These are phyloP conservation scores for Drosophila arawakana DNA, from an alignment of 1,140 invertebrate species.

Conservation along the genomic window DNA sequence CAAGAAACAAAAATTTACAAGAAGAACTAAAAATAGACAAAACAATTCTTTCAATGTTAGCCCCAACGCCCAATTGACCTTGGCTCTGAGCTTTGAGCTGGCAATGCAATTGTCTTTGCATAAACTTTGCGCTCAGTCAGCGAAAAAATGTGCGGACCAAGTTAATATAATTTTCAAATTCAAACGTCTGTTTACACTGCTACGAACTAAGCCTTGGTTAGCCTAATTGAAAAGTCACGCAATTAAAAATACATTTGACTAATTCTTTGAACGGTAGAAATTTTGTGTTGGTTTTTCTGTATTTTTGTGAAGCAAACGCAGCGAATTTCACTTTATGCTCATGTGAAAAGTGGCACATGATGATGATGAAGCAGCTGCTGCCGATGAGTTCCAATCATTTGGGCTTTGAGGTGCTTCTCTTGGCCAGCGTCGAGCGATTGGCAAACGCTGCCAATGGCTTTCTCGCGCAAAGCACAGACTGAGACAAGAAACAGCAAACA, in stretches of 20 bases:
- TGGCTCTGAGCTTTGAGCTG: slow-evolving; percentile 33
- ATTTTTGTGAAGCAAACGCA: slow-evolving; percentile 34
- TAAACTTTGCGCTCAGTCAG: slow-evolving; percentile 30
- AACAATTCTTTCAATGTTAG: slow-evolving; percentile 67
- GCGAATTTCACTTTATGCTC: slow-evolving; percentile 77
- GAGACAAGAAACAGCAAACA: slow-evolving; percentile 14
- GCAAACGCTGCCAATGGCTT: slow-evolving; percentile 69
- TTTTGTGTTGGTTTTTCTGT: slow-evolving; percentile 16
- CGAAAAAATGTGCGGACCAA: slow-evolving; percentile 5
- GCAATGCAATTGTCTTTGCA: slow-evolving; percentile 28
- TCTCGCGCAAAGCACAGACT: slow-evolving; percentile 48
- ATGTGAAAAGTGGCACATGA: slow-evolving; percentile 80
- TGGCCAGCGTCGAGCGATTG: slow-evolving; percentile 54
- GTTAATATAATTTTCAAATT: background rate
- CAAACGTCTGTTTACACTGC: slow-evolving; percentile 17
- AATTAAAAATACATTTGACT: slow-evolving; percentile 38
- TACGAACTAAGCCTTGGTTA: slow-evolving; percentile 13
- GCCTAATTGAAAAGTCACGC: slow-evolving; percentile 39
- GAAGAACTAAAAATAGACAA: background rate
- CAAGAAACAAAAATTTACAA: slow-evolving; percentile 21
- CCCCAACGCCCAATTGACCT: slow-evolving; percentile 58
- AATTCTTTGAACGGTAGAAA: slow-evolving; percentile 11
- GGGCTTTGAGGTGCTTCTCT: slow-evolving; percentile 52
- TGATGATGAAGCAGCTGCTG: slow-evolving; percentile 61
- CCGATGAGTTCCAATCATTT: slow-evolving; percentile 74